These are phyloP conservation scores for Patella depressa DNA, from an alignment of 2,888 invertebrate species.

Conservation along the genomic window DNA sequence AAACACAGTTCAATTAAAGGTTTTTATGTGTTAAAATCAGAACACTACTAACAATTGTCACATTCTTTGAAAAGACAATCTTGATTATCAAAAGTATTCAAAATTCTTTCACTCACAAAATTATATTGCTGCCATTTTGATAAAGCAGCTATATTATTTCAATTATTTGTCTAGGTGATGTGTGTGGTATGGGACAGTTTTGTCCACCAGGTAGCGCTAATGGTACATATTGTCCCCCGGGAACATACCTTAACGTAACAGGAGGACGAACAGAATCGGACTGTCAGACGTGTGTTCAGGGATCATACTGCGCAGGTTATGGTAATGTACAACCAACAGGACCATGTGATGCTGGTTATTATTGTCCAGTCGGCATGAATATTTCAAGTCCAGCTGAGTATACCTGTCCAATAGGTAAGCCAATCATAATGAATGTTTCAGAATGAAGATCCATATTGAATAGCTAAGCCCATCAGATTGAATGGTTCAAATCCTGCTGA, in stretches of 20 bases:
- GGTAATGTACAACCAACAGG: slow-evolving; percentile 58
- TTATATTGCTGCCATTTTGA: neutral
- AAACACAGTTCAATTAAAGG: no score
- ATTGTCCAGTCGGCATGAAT: slow-evolving; percentile 64
- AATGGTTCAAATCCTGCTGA: slow-evolving; percentile 37
- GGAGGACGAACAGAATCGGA: slow-evolving; percentile 51
- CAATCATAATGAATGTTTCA: slow-evolving; percentile 55
- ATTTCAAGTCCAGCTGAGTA: slow-evolving; percentile 54
- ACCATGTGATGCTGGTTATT: slow-evolving; percentile 60
- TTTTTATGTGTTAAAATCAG: no score
- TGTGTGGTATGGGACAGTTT: slow-evolving; percentile 59
- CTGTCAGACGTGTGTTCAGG: slow-evolving; percentile 60
- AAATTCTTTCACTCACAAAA: neutral
- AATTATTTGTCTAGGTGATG: slow-evolving; percentile 44
- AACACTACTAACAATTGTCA: no score
- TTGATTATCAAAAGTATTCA: neutral
- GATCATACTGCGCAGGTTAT: slow-evolving; percentile 64
- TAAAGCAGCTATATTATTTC: neutral
- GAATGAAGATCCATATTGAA: slow-evolving; percentile 58
- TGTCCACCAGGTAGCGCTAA: slow-evolving; percentile 54
- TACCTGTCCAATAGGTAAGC: slow-evolving; percentile 63
- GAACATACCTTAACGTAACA: slow-evolving; percentile 63
- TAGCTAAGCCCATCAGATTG: slow-evolving; percentile 62
- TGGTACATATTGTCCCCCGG: slow-evolving; percentile 63
- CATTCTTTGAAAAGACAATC: no score